These are phyloP conservation scores for Laspeyria flexula DNA, from an alignment of 2,888 invertebrate species.

Conservation along the genomic window DNA sequence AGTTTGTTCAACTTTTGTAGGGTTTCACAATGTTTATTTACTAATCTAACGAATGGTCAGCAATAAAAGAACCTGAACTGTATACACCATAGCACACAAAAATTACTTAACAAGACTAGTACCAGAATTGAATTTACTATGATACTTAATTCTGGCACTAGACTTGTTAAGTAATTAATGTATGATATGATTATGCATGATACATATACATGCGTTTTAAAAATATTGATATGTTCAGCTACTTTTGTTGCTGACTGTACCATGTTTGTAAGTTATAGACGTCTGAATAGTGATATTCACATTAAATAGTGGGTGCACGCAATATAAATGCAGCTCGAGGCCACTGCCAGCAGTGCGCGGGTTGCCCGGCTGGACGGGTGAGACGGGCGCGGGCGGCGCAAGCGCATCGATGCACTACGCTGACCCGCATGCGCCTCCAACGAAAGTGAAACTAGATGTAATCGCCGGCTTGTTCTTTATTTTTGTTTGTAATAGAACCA, in stretches of 20 bases:
- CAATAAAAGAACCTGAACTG: no score
- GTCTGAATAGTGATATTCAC: slow-evolving; percentile 30
- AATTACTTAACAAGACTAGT: no score
- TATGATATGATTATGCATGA: no score
- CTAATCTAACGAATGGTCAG: no score
- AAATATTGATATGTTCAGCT: no score
- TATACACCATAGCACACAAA: no score
- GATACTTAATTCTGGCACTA: no score
- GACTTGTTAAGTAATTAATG: no score
- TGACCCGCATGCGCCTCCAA: slow-evolving; percentile 66
- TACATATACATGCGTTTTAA: no score
- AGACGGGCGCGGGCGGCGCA: slow-evolving; percentile 43
- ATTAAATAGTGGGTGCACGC: slow-evolving; percentile 36
- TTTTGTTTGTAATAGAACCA: slow-evolving; percentile 53
- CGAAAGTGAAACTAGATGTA: slow-evolving; percentile 77
- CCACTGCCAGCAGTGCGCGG: slow-evolving; percentile 18
- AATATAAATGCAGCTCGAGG: slow-evolving; percentile 48
- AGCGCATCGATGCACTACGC: slow-evolving; percentile 60
- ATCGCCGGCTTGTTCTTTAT: slow-evolving; percentile 61
- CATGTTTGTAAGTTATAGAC: slow-evolving; percentile 18
- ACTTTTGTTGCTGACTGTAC: not conserved
- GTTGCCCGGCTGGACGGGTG: slow-evolving; percentile 33
- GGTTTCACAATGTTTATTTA: slow-evolving; percentile 68
- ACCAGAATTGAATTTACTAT: no score
- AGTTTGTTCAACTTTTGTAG: slow-evolving; percentile 78